Evolutionary conservation across 2,888 invertebrate species (phyloP).

Genomic region (Apamea monoglypha): DNA sequence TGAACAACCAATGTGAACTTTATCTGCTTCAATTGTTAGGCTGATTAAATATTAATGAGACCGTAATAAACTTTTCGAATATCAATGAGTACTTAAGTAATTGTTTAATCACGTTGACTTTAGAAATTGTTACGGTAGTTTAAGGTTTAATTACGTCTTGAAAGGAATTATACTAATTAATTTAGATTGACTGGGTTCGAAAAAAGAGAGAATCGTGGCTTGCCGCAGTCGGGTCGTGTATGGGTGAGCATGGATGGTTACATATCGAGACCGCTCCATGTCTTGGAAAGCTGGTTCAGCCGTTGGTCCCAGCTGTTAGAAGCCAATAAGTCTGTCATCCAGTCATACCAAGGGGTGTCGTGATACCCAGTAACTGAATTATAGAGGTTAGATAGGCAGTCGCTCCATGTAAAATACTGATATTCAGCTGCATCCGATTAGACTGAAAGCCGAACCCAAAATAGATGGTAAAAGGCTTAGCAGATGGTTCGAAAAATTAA

Average conservation of each 20-base stretch:
- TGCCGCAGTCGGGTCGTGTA: background rate
- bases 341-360: background rate
- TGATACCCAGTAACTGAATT: no score
- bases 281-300: background rate
- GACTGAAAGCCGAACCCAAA: background rate
- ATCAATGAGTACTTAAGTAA: constrained; percentile 17
- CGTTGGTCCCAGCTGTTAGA: no score
- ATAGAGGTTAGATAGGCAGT: background rate
- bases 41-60: constrained; percentile 36
- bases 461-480: background rate
- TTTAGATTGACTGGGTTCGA: background rate
- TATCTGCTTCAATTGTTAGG: constrained; percentile 10
- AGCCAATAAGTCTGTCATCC: no score
- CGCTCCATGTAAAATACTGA: background rate
- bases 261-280: background rate
- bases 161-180: background rate
- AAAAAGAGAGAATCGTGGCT: background rate
- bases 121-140: constrained; percentile 15
- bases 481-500: background rate
- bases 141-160: background rate
- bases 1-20: constrained; percentile 23
- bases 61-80: constrained; percentile 19
- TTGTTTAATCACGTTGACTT: constrained; percentile 19
- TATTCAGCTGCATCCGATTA: background rate
- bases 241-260: background rate